A percentile compares a stretch with the other conserved stretches of the same genome.
Conservation (phyloP, 37 sponge, comb jelly and placozoan species). For the Eunapius fragilis region DNA sequence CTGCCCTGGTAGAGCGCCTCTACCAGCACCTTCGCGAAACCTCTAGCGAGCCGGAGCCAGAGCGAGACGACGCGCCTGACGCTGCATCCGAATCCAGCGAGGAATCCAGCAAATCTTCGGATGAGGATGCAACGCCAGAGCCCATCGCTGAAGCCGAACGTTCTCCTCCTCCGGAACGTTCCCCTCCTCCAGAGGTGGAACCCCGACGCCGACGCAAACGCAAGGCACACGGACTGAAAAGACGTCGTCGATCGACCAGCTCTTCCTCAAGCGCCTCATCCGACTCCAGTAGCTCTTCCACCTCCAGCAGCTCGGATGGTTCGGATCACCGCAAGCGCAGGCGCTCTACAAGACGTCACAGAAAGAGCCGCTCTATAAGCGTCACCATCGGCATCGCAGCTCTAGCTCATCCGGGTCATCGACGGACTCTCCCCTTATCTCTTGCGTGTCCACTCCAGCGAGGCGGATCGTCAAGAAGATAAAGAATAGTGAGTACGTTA, state of each 20-base stretch:
- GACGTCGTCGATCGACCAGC: not conserved
- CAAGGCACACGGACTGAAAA: not conserved
- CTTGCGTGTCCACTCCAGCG: conserved; percentile 7
- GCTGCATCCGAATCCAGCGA: not conserved
- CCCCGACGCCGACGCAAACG: not conserved
- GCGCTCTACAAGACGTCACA: not conserved
- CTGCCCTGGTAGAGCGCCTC: not conserved
- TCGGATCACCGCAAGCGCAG: not conserved
- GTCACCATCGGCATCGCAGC: not conserved
- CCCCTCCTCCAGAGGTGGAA: not conserved
- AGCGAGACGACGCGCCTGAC: not conserved
- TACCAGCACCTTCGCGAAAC: not conserved
- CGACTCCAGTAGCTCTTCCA: not conserved
- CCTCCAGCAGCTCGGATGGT: not conserved
- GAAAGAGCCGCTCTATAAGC: not conserved
- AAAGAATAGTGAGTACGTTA: conserved; percentile 15
- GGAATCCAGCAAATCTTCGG: not conserved
- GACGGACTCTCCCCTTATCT: not conserved
- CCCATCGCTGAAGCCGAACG: not conserved
- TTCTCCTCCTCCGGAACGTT: not conserved
- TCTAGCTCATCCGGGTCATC: not conserved
- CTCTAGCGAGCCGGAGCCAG: not conserved
- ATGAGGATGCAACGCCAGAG: not conserved
- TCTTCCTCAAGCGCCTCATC: not conserved
- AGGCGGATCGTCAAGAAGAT: not conserved